Base-by-base conservation (phyloP, 2,113 vertebrate species). In the Bubo scandiacus region DNA sequence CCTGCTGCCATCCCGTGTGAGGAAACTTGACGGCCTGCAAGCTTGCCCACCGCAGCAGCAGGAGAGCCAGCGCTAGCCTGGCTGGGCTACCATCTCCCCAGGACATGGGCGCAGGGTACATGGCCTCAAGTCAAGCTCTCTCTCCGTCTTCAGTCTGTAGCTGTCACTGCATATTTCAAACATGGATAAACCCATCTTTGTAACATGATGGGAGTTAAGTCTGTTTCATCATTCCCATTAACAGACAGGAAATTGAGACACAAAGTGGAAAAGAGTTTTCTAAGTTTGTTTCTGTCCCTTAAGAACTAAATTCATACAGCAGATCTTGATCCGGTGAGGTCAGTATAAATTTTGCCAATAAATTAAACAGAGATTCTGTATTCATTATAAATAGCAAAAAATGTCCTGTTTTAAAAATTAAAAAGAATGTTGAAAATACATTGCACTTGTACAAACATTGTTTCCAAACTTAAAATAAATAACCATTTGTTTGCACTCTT, bases 391-490 rank as follows among this genome's bases (percentile, higher is more conserved):
- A 90, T 49, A 75, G 75, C 15, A 95, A 82, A 85, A 89, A 52
- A 19, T 3, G 38, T 30, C 19, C 29, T n/a, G 4, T 22, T 72
- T 65, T 49, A 87, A 92, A 91, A 87, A 91, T 72, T 11, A 40
- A 74, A 63, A 86, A 74, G 79, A 92, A 93, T 61, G 92, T 25
- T 88, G n/a, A 77, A 90, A 91, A 81, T 61, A 40, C 81, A 91
- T 1, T 81, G 66, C 15, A 34, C 86, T 94, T 96, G 83, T 66
- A 85, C 86, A 94, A 95, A 94, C 86, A 95, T 11, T 70, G 42
- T 84, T 95, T 75, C 83, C 54, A 87, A 92, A 59, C 30, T 61
- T 89, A 91, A 94, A 84, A 96, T 71, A 97, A 97, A 94, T 61
- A 94, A 29, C 17, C 86, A 59, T 68, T 91, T 97, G 88, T 93